Evolutionary conservation across 2,113 vertebrate genomes (phyloP).

Genomic region (Scomber japonicus): DNA sequence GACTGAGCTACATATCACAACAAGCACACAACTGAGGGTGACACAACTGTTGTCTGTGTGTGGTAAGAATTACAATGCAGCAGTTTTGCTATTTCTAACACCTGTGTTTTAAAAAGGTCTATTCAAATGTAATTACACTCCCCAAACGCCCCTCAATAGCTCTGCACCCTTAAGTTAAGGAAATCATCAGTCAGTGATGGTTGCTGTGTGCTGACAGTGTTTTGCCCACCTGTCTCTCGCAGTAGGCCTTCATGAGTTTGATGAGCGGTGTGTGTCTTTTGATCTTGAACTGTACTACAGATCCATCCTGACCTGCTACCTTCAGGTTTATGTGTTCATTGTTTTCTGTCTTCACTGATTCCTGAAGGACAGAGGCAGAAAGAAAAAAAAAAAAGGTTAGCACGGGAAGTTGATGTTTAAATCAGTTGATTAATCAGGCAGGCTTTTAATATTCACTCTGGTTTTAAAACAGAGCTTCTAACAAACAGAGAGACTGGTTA

Average conservation of each 20-base stretch:
- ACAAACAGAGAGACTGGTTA: too few relatives aligned
- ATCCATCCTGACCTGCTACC: slow-evolving; percentile 98
- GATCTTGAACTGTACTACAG: slow-evolving; percentile 99
- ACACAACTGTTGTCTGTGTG: too few relatives aligned
- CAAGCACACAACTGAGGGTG: background rate
- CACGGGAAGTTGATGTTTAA: background rate
- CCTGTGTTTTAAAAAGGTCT: background rate
- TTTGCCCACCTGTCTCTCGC: slow-evolving; percentile 92
- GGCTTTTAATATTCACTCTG: too few relatives aligned
- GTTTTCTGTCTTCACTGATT: slow-evolving; percentile 98
- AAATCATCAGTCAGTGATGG: background rate
- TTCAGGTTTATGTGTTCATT: slow-evolving; percentile 99
- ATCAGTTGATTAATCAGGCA: background rate
- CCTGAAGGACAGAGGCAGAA: slow-evolving; percentile 68
- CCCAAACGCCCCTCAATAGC: background rate
- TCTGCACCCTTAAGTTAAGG: background rate
- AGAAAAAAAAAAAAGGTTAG: background rate
- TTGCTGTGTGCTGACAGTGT: background rate
- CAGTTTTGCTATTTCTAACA: background rate
- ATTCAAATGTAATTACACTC: background rate
- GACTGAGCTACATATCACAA: too few relatives aligned
- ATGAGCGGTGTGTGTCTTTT: slow-evolving; percentile 99
- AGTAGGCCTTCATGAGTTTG: slow-evolving; percentile 99
- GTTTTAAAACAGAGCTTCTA: too few relatives aligned
- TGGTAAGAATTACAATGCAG: too few relatives aligned